Evolutionary conservation across 2,797 vertebrate species (phyloP).

Genomic region (Gila robusta): DNA sequence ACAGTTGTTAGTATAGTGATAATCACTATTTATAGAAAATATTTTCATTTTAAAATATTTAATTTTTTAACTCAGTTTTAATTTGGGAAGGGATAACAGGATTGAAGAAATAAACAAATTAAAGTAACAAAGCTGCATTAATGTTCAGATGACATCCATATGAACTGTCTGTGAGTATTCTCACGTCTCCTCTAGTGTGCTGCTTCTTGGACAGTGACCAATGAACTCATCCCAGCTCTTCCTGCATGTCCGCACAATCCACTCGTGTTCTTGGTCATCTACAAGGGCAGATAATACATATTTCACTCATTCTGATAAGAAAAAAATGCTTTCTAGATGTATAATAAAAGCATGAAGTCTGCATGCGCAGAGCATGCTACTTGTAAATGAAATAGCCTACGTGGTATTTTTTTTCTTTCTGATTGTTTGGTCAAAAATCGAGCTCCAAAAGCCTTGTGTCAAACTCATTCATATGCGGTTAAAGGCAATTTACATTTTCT

Average conservation of each 20-base stretch:
- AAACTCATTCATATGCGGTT: slow-evolving; percentile 59
- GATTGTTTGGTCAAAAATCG: slow-evolving; percentile 43
- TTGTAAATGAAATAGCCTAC: not conserved
- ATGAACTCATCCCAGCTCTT: slow-evolving; percentile 79
- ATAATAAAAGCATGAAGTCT: not conserved
- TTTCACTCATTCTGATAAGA: not conserved
- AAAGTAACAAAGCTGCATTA: not conserved
- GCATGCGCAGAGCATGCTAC: no score
- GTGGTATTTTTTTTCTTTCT: not conserved
- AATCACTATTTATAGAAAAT: not conserved
- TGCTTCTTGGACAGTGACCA: slow-evolving; percentile 32
- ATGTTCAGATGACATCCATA: not conserved
- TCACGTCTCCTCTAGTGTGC: slow-evolving; percentile 24
- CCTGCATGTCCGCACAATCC: slow-evolving; percentile 88
- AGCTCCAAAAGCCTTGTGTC: slow-evolving; percentile 52
- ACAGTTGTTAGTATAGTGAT: not conserved
- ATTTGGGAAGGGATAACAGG: not conserved
- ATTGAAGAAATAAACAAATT: not conserved
- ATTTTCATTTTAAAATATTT: no score
- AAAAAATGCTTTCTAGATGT: not conserved
- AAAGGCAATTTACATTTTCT: slow-evolving; percentile 67
- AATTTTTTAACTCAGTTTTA: not conserved
- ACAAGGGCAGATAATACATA: slow-evolving; percentile 51
- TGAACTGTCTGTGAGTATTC: not conserved
- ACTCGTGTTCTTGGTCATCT: slow-evolving; percentile 91